Evolutionary conservation across 2,797 vertebrate genomes (phyloP).

Genomic region (Mormyrus proboscirostris): DNA sequence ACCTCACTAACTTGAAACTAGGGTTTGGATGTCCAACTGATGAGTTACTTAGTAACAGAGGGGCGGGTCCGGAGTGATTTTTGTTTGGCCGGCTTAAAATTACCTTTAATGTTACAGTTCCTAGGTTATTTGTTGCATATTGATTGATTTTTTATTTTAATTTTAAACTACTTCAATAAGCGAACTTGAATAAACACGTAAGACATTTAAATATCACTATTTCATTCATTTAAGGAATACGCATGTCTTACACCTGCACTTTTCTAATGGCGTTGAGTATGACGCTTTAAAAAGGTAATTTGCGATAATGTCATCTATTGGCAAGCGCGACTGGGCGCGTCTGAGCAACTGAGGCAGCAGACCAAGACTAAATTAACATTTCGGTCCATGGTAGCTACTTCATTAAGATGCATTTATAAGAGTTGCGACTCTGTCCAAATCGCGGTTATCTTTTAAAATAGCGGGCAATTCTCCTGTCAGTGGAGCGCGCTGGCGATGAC

Average conservation of each 20-base stretch:
- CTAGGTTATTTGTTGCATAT: not conserved
- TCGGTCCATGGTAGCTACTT: slow-evolving; percentile 35
- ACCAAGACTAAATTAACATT: slow-evolving; percentile 32
- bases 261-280: slow-evolving; percentile 24
- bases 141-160: not conserved
- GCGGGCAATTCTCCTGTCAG: slow-evolving; percentile 35
- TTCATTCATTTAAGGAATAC: not conserved
- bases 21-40: not conserved
- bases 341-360: not conserved
- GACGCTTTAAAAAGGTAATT: slow-evolving; percentile 41
- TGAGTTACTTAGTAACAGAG: not conserved
- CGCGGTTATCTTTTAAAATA: slow-evolving; percentile 43
- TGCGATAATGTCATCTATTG: slow-evolving; percentile 30
- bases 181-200: not conserved
- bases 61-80: not conserved
- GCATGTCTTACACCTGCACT: not conserved
- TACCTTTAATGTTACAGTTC: not conserved
- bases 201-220: not conserved
- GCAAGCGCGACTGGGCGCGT: not conserved
- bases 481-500: slow-evolving; percentile 44
- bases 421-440: slow-evolving; percentile 42
- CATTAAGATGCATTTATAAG: slow-evolving; percentile 43
- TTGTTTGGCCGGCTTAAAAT: not conserved
- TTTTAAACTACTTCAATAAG: not conserved
- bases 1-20: slow-evolving; percentile 19